phyloP scores from a whole-genome alignment of 2,113 vertebrate genomes.

The Aldabrachelys gigantea region DNA sequence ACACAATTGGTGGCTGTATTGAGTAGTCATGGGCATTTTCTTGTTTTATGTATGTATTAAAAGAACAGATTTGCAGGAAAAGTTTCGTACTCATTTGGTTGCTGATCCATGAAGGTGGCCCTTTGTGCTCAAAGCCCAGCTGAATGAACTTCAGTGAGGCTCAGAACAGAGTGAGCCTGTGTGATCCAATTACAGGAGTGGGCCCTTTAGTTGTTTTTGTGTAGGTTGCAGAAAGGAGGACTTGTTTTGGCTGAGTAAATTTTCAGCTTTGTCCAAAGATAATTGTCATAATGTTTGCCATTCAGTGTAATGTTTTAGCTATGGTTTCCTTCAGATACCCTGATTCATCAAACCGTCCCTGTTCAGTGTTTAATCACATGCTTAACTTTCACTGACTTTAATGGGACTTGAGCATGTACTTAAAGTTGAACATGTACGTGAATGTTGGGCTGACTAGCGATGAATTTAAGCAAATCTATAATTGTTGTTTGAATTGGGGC shows the following conservation, averaged over 20 bases:
- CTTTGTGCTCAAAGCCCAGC: fast-evolving
- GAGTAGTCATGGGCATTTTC: background rate
- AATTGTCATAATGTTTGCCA: background rate
- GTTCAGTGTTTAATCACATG: background rate
- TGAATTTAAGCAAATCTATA: background rate
- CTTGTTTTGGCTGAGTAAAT: background rate
- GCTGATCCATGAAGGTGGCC: background rate
- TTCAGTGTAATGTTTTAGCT: background rate
- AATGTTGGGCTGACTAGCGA: background rate
- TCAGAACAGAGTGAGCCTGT: background rate
- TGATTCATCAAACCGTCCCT: background rate
- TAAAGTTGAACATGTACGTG: background rate
- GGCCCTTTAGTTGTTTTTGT: background rate
- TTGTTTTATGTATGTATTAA: background rate
- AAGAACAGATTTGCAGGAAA: background rate
- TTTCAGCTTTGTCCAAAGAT: background rate
- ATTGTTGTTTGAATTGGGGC: background rate
- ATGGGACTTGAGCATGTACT: background rate
- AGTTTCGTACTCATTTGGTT: background rate
- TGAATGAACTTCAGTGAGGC: fast-evolving
- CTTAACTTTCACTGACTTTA: background rate
- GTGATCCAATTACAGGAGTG: background rate
- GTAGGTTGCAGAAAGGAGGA: background rate
- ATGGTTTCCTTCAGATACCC: background rate
- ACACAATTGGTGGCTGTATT: background rate